Base-by-base conservation (phyloP, 1,140 invertebrate genomes). In the Aphis gossypii region DNA sequence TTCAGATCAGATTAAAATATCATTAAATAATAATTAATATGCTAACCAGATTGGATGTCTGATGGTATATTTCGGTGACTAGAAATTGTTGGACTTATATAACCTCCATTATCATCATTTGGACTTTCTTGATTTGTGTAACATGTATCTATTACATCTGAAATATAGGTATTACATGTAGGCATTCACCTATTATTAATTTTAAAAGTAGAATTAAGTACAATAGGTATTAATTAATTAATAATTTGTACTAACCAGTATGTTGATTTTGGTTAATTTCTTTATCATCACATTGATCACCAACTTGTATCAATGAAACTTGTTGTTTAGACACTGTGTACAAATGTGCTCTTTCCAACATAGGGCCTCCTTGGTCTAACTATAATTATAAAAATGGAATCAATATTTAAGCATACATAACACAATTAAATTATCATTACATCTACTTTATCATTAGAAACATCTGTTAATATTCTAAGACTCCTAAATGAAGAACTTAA, bases 281-380 rank as follows among this genome's bases (percentile, higher is more conserved):
- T 89, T 93, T 93, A 93, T 48, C 41, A 5, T 93, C 44, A 89
- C 54, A 68, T 56, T 88, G 68, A 68, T 90, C 86, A 89, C 84
- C 94, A 51, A 96, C 95, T 95, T 97, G 96, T 94, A 97, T 97
- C 94, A 97, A 96, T 94, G 96, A 96, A 93, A 97, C 96, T 95
- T 97, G 97, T 92, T 97, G 96, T 95, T 97, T 97, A 94, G 97
- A 97, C 93, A 97, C 96, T 11, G 96, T 96, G 95, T 97, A 97
- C 94, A 97, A 95, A 94, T 97, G 96, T 68, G 96, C 96, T 94
- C 96, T 96, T 95, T 97, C 97, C 94, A 97, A 95, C 76, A 96
- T 96, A n/a, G 93, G 94, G 7, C 94, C 94, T 86, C 56, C 46
- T 93, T 60, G 60, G 30, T 94, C 94, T 21, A 87, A 41, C 94